These are phyloP conservation scores for Trissonchulus latispiculum DNA, from an alignment of 2,888 invertebrate species.

Conservation along the genomic window DNA sequence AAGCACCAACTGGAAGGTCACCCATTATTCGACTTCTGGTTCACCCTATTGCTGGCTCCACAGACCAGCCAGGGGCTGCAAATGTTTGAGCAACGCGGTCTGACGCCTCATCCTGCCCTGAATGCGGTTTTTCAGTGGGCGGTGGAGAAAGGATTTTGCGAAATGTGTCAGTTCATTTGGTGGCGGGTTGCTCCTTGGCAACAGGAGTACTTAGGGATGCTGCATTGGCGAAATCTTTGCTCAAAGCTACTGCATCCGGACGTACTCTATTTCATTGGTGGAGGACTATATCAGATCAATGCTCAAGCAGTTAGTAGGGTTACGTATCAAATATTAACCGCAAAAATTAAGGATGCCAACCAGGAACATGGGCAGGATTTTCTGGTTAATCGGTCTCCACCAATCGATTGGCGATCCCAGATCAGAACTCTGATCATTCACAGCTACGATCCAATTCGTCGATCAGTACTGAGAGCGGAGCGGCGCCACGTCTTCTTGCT, in stretches of 20 bases:
- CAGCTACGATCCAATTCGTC: neutral
- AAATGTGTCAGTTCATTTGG: constrained; percentile 17
- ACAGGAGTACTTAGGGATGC: constrained; percentile 17
- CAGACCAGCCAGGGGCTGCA: neutral
- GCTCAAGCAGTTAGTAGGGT: neutral
- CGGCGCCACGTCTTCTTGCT: neutral
- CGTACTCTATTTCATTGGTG: neutral
- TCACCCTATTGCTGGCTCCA: neutral
- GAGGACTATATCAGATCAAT: neutral
- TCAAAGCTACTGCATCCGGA: neutral
- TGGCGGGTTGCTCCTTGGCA: constrained; percentile 7
- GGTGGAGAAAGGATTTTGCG: constrained; percentile 6
- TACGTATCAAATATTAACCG: neutral
- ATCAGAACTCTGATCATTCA: neutral
- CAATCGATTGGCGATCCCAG: neutral
- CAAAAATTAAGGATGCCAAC: neutral
- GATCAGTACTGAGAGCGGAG: neutral
- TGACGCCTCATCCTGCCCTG: constrained; percentile 10
- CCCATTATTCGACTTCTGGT: constrained; percentile 21
- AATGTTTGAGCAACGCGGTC: neutral
- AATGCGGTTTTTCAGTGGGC: constrained; percentile 17
- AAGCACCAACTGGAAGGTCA: constrained; percentile 19
- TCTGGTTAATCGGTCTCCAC: neutral
- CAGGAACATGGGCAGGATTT: neutral
- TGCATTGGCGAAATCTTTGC: constrained; percentile 6